These are phyloP conservation scores for Mola mola DNA, from an alignment of 2,113 vertebrate species.

Conservation along the genomic window DNA sequence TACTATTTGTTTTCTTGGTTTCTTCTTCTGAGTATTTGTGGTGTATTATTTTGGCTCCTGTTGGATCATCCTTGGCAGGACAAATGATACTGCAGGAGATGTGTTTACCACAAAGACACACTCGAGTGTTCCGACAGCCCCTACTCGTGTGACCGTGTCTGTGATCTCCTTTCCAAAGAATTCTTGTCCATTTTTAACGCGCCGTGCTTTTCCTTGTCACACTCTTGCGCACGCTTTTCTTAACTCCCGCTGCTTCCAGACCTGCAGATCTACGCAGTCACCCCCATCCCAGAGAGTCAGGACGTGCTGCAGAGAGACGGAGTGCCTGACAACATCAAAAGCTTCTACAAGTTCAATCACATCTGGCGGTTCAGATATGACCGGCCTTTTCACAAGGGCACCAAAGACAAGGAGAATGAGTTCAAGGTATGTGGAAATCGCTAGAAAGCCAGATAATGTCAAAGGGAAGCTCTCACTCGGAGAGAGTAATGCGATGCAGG, in stretches of 20 bases:
- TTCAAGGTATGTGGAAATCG: conserved; percentile 93
- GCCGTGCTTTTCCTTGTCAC: neutral
- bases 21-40: neutral
- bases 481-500: too few species aligned
- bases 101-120: neutral
- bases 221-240: conserved; percentile 57
- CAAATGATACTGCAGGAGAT: neutral
- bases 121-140: too few species aligned
- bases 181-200: neutral
- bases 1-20: neutral
- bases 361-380: conserved; percentile 98
- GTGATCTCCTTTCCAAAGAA: too few species aligned
- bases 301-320: conserved; percentile 96
- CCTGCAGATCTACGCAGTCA: conserved; percentile 98
- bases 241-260: conserved; percentile 83
- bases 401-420: conserved; percentile 98
- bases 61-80: too few species aligned
- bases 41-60: too few species aligned
- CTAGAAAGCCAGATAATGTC: too few species aligned
- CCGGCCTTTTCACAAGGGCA: conserved; percentile 97
- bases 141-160: too few species aligned
- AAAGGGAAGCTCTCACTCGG: too few species aligned
- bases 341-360: conserved; percentile 99
- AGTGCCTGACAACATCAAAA: conserved; percentile 98
- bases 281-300: conserved; percentile 96